These are phyloP conservation scores for Aphidoletes aphidimyza DNA, from an alignment of 2,888 invertebrate species.

Conservation along the genomic window DNA sequence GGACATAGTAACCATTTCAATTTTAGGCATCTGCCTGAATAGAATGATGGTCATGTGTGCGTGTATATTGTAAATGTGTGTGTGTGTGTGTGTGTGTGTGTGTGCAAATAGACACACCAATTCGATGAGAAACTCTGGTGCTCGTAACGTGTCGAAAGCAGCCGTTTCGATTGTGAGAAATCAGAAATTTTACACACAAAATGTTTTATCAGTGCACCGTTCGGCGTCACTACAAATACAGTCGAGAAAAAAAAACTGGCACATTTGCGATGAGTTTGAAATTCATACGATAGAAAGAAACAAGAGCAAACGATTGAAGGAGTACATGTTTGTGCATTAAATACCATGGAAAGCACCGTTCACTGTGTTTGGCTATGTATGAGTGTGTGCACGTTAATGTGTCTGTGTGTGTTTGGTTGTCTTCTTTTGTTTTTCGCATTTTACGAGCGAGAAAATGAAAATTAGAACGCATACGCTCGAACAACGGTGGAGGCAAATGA, in stretches of 20 bases:
- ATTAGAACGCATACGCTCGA: constrained; percentile 15
- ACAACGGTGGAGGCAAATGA: neutral
- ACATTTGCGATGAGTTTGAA: neutral
- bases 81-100: no score
- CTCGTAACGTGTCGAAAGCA: no score
- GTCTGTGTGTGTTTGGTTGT: neutral
- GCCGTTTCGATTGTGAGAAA: neutral
- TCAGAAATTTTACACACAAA: neutral
- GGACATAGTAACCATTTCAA: constrained; percentile 1
- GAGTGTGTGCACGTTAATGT: neutral
- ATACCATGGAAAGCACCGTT: no score
- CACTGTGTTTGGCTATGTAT: no score
- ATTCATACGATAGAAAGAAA: no score
- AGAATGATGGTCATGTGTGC: neutral
- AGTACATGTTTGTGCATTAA: constrained; percentile 1
- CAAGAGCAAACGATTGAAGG: no score
- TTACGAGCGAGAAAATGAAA: neutral
- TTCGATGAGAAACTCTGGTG: no score
- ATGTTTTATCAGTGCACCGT: constrained; percentile 26
- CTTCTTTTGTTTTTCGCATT: neutral
- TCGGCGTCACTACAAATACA: constrained; percentile 6
- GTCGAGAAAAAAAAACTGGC: no score
- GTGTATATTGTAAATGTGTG: no score
- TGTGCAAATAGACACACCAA: neutral
- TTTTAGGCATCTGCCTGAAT: constrained; percentile 8